Evolutionary conservation across 2,113 vertebrate species (phyloP), one percentile per base, ranked within the genome.

Genomic region (Gyps fulvus): DNA sequence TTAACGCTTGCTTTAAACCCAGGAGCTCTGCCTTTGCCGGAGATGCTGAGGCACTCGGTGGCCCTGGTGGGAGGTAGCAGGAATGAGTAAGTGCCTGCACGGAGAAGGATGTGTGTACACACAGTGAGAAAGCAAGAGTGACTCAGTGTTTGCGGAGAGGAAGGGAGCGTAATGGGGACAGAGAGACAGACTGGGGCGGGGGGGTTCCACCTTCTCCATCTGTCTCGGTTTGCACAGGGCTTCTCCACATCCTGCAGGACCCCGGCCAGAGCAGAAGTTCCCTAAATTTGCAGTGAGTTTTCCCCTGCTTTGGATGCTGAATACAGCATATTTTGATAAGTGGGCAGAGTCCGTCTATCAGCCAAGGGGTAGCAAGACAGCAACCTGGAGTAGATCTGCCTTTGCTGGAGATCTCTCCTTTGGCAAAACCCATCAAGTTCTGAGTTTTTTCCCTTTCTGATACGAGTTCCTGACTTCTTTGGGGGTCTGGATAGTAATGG

Each of bases 91-190:
- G 91, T 57, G 80, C 23, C 59, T 86, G 43, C 0, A 0, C 3
- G 15, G 69, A 89, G 87, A 82, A 63, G 58, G 42, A 42, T 54
- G 57, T 79, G 36, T 83, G 91, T 47, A 57, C 3, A 6, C 29
- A 31, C 2, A 9, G 29, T 42, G 62, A 97, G 96, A 83, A 66
- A 57, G 42, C 47, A 40, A 36, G 49, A 29, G 85, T 97, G 96
- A 91, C 45, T 96, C 93, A 93, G 95, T 85, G 49, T 87, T 94
- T 93, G 92, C 7, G 0, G 90, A 82, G 84, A 38, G 52, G 27
- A 57, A 47, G 22, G 61, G 45, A 91, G 47, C 2, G 0, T 45
- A 31, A 83, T 36, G 71, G 74, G 57, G 58, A 78, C 79, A 92
- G 72, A 92, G 58, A 47, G 78, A 38, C 54, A 88, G 67, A 25